Conservation (phyloP, 2,888 invertebrate species). For the Galerucella calmariensis region DNA sequence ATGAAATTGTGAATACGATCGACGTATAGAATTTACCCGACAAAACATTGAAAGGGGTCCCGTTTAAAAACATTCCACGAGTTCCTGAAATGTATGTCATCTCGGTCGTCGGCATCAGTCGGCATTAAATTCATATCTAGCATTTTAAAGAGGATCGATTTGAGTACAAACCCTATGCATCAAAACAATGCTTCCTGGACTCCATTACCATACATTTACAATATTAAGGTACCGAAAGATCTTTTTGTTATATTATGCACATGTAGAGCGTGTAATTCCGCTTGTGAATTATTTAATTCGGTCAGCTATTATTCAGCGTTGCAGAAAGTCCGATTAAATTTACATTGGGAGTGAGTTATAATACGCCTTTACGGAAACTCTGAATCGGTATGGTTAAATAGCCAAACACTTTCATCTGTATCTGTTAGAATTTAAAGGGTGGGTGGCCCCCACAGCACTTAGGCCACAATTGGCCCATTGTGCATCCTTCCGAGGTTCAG, state of each 20-base stretch:
- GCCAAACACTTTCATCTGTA: too few species aligned
- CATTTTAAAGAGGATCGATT: slow-evolving; percentile 2
- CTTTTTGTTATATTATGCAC: slow-evolving; percentile 34
- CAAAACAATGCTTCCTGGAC: slow-evolving; percentile 18
- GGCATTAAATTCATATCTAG: neutral
- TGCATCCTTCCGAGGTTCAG: too few species aligned
- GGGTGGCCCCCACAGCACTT: too few species aligned
- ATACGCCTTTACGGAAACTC: neutral
- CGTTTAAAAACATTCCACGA: neutral
- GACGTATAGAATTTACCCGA: neutral
- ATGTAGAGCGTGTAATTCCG: slow-evolving; percentile 39
- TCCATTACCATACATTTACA: slow-evolving; percentile 34
- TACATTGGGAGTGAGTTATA: slow-evolving; percentile 9
- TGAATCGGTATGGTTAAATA: too few species aligned
- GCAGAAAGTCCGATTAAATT: slow-evolving; percentile 19
- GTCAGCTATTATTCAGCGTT: slow-evolving; percentile 39
- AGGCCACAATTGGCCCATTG: too few species aligned
- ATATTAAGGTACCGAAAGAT: slow-evolving; percentile 31
- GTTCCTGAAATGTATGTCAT: slow-evolving; percentile 2
- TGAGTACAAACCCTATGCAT: slow-evolving; percentile 14
- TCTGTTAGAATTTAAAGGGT: too few species aligned
- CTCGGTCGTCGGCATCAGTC: neutral
- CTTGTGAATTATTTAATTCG: slow-evolving; percentile 39
- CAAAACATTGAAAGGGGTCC: neutral
- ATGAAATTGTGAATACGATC: neutral